A percentile compares a stretch with the other conserved stretches of the same genome.
These are phyloP conservation scores for Syrphus vitripennis DNA, from an alignment of 2,888 invertebrate genomes.

Conservation along the genomic window DNA sequence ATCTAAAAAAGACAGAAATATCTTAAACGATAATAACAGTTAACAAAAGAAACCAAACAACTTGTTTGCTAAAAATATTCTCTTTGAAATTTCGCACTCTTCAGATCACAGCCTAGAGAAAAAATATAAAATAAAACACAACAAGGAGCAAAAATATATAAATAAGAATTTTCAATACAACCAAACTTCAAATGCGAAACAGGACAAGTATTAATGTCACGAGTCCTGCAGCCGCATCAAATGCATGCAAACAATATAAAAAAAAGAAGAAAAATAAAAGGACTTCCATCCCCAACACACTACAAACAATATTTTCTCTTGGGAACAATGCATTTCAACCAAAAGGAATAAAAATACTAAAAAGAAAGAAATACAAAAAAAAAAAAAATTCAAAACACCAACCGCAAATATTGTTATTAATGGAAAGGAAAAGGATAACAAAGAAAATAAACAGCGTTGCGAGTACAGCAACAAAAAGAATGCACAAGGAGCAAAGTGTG, in stretches of 20 bases:
- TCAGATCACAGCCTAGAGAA: conserved; percentile 32
- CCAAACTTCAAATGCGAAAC: conserved; percentile 15
- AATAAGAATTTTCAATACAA: not conserved
- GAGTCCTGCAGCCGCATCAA: conserved; percentile 63
- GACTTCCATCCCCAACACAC: not conserved
- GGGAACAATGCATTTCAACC: conserved; percentile 56
- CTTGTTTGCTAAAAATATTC: conserved; percentile 29
- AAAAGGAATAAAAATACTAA: conserved; percentile 3
- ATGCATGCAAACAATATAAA: conserved; percentile 13
- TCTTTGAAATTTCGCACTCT: conserved; percentile 56
- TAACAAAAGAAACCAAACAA: not conserved
- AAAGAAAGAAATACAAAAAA: too few species aligned
- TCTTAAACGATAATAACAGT: not conserved
- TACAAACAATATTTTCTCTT: conserved; percentile 30
- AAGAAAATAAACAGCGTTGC: conserved; percentile 8
- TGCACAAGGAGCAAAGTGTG: not conserved
- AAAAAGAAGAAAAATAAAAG: not conserved
- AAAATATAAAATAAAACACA: not conserved
- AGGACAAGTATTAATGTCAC: conserved; percentile 55
- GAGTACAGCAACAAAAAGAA: conserved; percentile 2
- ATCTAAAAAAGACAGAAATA: too few species aligned
- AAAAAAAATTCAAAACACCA: conserved; percentile 34
- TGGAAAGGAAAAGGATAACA: conserved; percentile 61
- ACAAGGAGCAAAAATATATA: not conserved
- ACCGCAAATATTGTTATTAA: conserved; percentile 70